These are phyloP conservation scores for Danionella cerebrum DNA, from an alignment of 2,113 vertebrate species.

Conservation along the genomic window DNA sequence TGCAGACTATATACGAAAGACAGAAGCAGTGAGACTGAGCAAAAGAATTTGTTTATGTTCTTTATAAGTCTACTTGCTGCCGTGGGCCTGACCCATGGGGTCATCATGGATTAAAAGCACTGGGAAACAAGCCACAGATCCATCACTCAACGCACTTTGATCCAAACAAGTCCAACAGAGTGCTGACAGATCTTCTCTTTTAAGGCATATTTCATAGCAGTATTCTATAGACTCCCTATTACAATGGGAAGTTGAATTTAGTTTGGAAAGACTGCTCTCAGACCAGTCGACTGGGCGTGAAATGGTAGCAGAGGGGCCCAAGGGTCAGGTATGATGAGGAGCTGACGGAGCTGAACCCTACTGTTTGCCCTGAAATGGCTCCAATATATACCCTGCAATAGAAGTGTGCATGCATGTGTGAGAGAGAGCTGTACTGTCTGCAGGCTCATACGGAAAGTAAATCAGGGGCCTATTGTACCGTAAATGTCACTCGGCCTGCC, in stretches of 20 bases:
- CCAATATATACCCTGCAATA: slow-evolving; percentile 24
- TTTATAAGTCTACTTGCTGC: slow-evolving; percentile 30
- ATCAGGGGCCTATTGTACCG: slow-evolving; percentile 27
- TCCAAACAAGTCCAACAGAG: slow-evolving; percentile 24
- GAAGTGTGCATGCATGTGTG: background rate
- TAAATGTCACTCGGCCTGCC: slow-evolving; percentile 22
- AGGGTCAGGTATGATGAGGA: slow-evolving; percentile 2
- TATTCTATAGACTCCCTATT: background rate
- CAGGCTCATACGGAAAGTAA: slow-evolving; percentile 23
- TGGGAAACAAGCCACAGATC: slow-evolving; percentile 25
- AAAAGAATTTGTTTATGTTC: slow-evolving; percentile 19
- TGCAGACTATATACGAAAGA: slow-evolving; percentile 12
- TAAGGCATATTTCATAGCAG: slow-evolving; percentile 21
- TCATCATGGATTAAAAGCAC: slow-evolving; percentile 30
- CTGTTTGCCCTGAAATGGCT: slow-evolving; percentile 26
- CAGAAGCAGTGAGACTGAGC: slow-evolving; percentile 15
- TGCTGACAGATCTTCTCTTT: slow-evolving; percentile 30
- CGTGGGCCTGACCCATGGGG: slow-evolving; percentile 31
- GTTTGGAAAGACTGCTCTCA: slow-evolving; percentile 2
- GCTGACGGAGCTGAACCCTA: background rate
- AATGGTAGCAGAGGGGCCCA: background rate
- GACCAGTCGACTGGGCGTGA: slow-evolving; percentile 3
- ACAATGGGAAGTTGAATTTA: background rate
- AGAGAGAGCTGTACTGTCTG: background rate
- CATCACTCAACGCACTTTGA: slow-evolving; percentile 32